Base-by-base conservation (phyloP, 1,140 invertebrate genomes). In the Cyclina sinensis region DNA sequence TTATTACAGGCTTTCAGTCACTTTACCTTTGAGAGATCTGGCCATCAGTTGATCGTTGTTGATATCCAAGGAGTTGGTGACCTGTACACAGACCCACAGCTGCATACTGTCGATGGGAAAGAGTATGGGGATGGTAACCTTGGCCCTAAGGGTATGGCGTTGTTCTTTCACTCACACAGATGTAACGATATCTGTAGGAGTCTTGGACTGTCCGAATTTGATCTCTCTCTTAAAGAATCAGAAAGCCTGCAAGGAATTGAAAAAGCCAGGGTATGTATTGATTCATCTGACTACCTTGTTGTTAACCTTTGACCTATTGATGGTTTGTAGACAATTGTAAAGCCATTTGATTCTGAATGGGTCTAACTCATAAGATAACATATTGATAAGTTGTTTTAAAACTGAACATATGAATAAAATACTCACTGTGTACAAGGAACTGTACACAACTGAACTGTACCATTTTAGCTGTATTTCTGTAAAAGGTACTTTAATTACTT, bases 21-120 rank as follows among this genome's bases (percentile, higher is more conserved):
- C 91, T 97, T 97, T 91, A 97, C 97, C 3, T 97, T 97, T 95
- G 97, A 97, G 93, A 93, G 96, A 65, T 96, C 96, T 43, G 96
- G 96, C 11, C 96, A 97, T 93, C 95, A 96, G 91, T 88, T 97
- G 90, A 97, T 97, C 84, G 96, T 97, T 9, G 96, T 97, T n/a
- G 96, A 97, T 90, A 96, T 97, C 82, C 96, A 97, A 94, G 96
- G 96, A n/a, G 96, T 97, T 32, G 96, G 96, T 16, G 96, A 97
- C 94, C 93, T 97, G 18, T 97, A 97, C 92, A 97, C 96, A 21
- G 96, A 97, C 91, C 96, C 96, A 21, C 96, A 97, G 91, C 96
- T 97, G 82, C 96, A 97, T 92, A 97, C 96, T 1, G 92, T 94
- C 12, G 94, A 95, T 54, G 96, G 95, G 87, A 95, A 93, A 11